phyloP scores from a whole-genome alignment of 2,797 vertebrate species.

The Poeciliopsis presidionis region DNA sequence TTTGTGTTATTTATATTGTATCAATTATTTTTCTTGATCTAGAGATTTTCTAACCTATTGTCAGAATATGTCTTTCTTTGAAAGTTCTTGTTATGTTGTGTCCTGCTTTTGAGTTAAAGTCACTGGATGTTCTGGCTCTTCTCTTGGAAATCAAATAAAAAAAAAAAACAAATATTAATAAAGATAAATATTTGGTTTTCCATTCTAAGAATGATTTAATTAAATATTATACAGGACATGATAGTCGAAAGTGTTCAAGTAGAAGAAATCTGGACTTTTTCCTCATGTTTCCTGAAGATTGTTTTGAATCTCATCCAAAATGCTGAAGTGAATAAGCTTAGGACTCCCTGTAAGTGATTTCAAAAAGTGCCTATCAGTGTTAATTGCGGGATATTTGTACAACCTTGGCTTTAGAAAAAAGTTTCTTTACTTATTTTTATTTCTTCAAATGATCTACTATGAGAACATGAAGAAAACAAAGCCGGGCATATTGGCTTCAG shows the following conservation, averaged over 20 bases:
- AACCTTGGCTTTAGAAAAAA: background rate
- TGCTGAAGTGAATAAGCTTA: background rate
- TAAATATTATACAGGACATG: background rate
- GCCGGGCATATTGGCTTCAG: background rate
- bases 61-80: background rate
- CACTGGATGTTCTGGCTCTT: background rate
- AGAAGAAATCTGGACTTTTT: background rate
- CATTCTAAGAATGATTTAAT: background rate
- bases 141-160: background rate
- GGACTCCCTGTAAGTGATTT: no score
- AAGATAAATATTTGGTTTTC: background rate
- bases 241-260: background rate
- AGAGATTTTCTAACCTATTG: background rate
- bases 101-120: background rate
- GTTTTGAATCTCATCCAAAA: background rate
- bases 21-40: background rate
- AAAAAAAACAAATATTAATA: background rate
- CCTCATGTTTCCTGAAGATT: background rate
- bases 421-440: background rate
- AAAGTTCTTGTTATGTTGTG: background rate
- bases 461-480: conserved; percentile 5
- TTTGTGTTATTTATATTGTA: background rate
- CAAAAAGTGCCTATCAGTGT: no score
- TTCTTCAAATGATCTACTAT: background rate
- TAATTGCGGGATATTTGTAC: background rate